These are phyloP conservation scores for Hippopotamyrus pictus DNA, from an alignment of 2,797 vertebrate species.

Conservation along the genomic window DNA sequence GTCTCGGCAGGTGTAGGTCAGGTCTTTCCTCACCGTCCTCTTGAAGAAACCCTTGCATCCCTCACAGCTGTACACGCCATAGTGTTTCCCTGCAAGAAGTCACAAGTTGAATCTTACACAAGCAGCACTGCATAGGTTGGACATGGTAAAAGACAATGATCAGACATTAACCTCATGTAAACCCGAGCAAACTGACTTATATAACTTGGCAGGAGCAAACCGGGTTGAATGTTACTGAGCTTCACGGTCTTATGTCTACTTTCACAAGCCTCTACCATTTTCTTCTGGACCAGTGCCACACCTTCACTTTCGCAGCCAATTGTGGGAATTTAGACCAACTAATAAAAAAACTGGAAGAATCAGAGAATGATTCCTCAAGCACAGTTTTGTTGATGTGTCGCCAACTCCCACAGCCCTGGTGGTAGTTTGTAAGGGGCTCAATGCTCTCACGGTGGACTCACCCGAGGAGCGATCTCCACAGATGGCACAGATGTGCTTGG, in stretches of 20 bases:
- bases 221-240: background rate
- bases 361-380: background rate
- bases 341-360: background rate
- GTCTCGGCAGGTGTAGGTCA: constrained; percentile 91
- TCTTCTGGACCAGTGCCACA: background rate
- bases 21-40: constrained; percentile 88
- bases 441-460: constrained; percentile 44
- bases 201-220: background rate
- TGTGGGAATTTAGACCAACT: background rate
- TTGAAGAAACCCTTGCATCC: constrained; percentile 98
- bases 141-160: background rate
- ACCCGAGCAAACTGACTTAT: background rate
- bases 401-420: no score
- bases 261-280: background rate
- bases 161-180: background rate
- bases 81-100: constrained; percentile 77
- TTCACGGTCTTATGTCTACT: background rate
- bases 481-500: constrained; percentile 96
- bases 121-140: background rate
- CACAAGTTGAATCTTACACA: constrained; percentile 13
- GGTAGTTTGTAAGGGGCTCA: background rate
- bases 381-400: background rate
- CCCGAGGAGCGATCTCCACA: constrained; percentile 97
- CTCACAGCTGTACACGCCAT: constrained; percentile 90
- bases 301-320: constrained; percentile 7